These are phyloP conservation scores for Ageneiosus marmoratus DNA, from an alignment of 2,113 vertebrate species.

Conservation along the genomic window DNA sequence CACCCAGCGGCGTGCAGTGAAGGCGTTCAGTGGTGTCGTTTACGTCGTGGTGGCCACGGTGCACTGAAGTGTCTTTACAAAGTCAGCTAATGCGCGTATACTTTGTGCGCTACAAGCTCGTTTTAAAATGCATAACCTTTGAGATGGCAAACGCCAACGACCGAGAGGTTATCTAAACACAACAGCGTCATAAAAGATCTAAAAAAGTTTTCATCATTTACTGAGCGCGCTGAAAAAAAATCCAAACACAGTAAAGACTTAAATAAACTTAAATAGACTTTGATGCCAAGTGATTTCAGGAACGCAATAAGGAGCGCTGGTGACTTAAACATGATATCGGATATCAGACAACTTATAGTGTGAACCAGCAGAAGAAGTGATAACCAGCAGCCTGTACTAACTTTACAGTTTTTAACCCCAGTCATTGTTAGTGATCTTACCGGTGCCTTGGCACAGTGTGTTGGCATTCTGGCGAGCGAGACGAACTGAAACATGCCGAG, in stretches of 20 bases:
- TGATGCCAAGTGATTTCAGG: neutral
- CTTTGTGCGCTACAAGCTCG: neutral
- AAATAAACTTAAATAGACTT: neutral
- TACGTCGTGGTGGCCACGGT: neutral
- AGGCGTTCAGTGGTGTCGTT: too few species aligned
- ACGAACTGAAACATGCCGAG: conserved; percentile 82
- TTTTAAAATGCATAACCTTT: conserved; percentile 41
- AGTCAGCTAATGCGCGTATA: neutral
- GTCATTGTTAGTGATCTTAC: conserved; percentile 37
- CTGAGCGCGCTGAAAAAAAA: conserved; percentile 12
- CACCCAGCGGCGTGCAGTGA: neutral
- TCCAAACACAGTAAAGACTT: neutral
- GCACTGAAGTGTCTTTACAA: neutral
- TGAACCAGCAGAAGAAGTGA: neutral
- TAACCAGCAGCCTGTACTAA: neutral
- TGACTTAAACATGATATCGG: neutral
- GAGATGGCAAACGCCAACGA: conserved; percentile 68
- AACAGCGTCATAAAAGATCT: conserved; percentile 35
- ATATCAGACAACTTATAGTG: neutral
- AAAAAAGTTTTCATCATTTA: conserved; percentile 30
- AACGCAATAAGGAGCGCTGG: neutral
- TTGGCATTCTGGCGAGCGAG: conserved; percentile 74
- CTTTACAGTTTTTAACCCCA: neutral
- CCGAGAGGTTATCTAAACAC: conserved; percentile 59
- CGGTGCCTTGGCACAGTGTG: conserved; percentile 74